Base-by-base conservation (phyloP, 2,888 invertebrate species). In the Rhagonycha fulva region DNA sequence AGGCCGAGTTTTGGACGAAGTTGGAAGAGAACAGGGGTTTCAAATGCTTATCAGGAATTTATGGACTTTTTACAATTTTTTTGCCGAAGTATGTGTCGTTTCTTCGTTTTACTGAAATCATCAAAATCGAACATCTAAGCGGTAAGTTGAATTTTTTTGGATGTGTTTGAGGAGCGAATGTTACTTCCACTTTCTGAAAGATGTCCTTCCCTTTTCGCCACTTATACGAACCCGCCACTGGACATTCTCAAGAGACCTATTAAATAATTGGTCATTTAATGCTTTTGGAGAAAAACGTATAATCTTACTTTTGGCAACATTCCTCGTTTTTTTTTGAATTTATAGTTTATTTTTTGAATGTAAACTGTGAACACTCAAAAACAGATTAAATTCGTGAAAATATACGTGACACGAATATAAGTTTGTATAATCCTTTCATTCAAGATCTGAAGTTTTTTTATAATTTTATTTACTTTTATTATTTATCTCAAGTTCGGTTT, bases 21-120 rank as follows among this genome's bases (percentile, higher is more conserved):
- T 47, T 47, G 47, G 47, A 47, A 47, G 47, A 47, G n/a, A n/a
- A 7, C 7, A 66, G 12, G 11, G n/a, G 24, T 24, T 26, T 26
- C 63, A 66, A 66, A 66, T 66, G 63, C 63, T 66, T 66, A 66
- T 66, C 63, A 66, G 63, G 63, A 66, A 23, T 24, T 66, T 66
- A 66, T 66, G 23, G 63, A 26, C 26, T 24, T 66, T n/a, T 66
- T 26, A 47, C 47, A 47, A 47, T 47, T 47, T 47, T 47, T 47
- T n/a, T 24, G 63, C 63, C 19, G 63, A 14, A 26, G 23, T 66
- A 66, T 66, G 63, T 66, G 63, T 26, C 24, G 63, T 24, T 66
- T 66, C 26, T 66, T 66, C 63, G 26, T 66, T 66, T 66, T 66
- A 26, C 26, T 47, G 9, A 47, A 47, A 47, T 47, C 47, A 47